Percentiles rank a stretch among this genome's conserved stretches.
phyloP scores from a whole-genome alignment of 2,888 invertebrate species.

The Drosophila diplacantha region DNA sequence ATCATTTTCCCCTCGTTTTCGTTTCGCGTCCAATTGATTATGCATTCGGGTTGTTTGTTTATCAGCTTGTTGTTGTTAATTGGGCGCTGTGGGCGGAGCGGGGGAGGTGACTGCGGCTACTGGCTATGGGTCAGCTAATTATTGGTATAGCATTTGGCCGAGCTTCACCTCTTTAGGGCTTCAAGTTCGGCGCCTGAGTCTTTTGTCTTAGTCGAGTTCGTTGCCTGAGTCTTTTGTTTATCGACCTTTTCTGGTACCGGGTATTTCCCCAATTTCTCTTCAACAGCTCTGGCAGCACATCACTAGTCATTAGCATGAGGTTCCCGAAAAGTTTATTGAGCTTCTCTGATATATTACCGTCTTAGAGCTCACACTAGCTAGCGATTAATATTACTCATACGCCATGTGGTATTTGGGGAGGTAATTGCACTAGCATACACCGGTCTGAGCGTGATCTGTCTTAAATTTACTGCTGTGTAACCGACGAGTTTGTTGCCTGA shows the following conservation, averaged over 20 bases:
- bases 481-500: constrained; percentile 3
- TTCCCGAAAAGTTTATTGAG: constrained; percentile 27
- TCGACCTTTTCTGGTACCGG: neutral
- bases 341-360: constrained; percentile 42
- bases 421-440: neutral
- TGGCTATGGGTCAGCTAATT: constrained; percentile 31
- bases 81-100: constrained; percentile 23
- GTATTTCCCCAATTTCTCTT: constrained; percentile 5
- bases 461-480: neutral
- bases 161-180: constrained; percentile 5
- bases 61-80: constrained; percentile 44
- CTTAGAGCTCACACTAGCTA: neutral
- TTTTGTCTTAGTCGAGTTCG: constrained; percentile 9
- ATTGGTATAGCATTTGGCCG: constrained; percentile 5
- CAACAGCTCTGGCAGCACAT: constrained; percentile 5
- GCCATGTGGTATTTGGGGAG: constrained; percentile 10
- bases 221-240: constrained; percentile 21
- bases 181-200: constrained; percentile 4
- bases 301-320: constrained; percentile 47
- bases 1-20: constrained; percentile 13
- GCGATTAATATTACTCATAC: constrained; percentile 45
- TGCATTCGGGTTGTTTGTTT: constrained; percentile 55
- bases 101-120: constrained; percentile 28
- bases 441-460: constrained; percentile 5
- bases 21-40: constrained; percentile 53